Evolutionary conservation across 1,140 invertebrate species (phyloP).

Genomic region (Heliothis subflexa): DNA sequence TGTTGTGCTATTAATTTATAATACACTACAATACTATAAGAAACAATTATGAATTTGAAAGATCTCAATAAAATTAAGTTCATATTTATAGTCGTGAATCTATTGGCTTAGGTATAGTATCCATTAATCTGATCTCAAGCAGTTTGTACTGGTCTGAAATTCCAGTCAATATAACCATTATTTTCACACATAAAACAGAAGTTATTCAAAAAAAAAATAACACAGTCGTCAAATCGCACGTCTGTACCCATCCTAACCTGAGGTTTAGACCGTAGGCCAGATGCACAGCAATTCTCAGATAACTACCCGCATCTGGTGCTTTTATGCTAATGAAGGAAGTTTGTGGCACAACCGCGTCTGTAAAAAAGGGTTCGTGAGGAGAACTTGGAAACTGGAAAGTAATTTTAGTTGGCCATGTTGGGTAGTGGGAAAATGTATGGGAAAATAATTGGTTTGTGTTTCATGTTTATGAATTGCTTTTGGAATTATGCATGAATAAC

Average conservation of each 20-base stretch:
- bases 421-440: not conserved
- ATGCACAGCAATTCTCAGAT: constrained; percentile 39
- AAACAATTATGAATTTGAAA: no score
- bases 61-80: no score
- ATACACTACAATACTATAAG: no score
- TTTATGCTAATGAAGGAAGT: constrained; percentile 44
- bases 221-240: not conserved
- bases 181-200: not conserved
- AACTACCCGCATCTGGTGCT: constrained; percentile 42
- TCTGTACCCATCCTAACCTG: not conserved
- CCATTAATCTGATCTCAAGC: no score
- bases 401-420: constrained; percentile 23
- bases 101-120: no score
- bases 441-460: constrained; percentile 1
- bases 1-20: no score
- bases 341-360: constrained; percentile 9
- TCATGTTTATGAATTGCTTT: not conserved
- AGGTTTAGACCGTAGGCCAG: constrained; percentile 36
- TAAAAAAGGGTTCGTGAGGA: constrained; percentile 25
- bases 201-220: no score
- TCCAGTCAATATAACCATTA: not conserved
- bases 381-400: constrained; percentile 33
- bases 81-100: no score
- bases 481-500: not conserved
- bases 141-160: no score